These are phyloP conservation scores for Palythoa grandis DNA, from an alignment of 92 coral and sea anemone species.

Conservation along the genomic window DNA sequence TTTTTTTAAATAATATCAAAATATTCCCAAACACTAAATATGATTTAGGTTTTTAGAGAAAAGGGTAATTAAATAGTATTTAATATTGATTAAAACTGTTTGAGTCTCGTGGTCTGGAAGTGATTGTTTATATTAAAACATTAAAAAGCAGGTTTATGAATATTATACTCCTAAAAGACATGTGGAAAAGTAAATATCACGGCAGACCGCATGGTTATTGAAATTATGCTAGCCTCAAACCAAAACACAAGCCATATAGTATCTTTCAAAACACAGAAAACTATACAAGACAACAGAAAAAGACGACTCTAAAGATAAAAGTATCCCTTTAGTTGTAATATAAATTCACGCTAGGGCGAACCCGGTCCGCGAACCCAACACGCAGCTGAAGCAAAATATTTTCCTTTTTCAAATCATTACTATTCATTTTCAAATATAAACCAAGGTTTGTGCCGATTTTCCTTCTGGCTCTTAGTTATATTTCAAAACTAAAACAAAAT, in stretches of 20 bases:
- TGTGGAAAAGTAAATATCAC: constrained; percentile 17
- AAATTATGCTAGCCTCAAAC: neutral
- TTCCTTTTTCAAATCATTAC: neutral
- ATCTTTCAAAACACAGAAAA: neutral
- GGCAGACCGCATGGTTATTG: constrained; percentile 24
- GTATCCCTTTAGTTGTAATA: neutral
- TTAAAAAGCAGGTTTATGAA: neutral
- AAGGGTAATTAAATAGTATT: neutral
- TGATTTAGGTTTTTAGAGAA: neutral
- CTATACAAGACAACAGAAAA: neutral
- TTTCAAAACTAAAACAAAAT: constrained; percentile 7
- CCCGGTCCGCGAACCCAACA: neutral
- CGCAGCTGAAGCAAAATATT: constrained; percentile 6
- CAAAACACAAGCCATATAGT: constrained; percentile 11
- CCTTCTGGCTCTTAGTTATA: neutral
- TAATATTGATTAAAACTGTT: neutral
- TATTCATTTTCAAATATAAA: neutral
- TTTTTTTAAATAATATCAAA: neutral
- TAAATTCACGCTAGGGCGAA: neutral
- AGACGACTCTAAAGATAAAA: neutral
- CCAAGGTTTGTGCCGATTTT: neutral
- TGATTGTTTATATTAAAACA: constrained; percentile 4
- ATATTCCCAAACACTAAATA: neutral
- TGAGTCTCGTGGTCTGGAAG: neutral
- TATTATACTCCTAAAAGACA: neutral